phyloP scores from a whole-genome alignment of 2,888 invertebrate species.

The Allolobophora icterica region DNA sequence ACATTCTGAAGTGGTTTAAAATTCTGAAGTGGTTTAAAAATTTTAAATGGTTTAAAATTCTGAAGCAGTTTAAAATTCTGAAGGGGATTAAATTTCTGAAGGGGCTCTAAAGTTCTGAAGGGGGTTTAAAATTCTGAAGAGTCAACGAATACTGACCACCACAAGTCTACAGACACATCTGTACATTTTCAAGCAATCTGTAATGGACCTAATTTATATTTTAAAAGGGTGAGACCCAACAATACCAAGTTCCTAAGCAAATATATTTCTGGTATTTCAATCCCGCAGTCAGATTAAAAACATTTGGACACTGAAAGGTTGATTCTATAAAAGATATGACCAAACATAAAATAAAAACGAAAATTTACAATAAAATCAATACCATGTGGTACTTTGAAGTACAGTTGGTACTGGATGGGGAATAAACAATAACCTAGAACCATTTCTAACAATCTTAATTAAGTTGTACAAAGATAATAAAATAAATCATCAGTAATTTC shows the following conservation, averaged over 20 bases:
- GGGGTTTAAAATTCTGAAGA: neutral
- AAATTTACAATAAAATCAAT: neutral
- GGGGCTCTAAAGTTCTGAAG: neutral
- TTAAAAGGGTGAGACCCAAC: neutral
- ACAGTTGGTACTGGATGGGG: neutral
- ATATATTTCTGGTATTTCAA: neutral
- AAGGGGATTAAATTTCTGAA: too few species aligned
- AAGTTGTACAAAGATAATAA: neutral
- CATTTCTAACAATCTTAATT: neutral
- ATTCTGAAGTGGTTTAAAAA: neutral
- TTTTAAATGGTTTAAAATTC: neutral
- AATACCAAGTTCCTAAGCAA: neutral
- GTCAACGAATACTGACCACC: neutral
- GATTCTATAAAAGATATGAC: neutral
- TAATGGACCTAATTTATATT: neutral
- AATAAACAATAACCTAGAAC: neutral
- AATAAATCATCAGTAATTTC: neutral
- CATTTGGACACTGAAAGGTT: neutral
- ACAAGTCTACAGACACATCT: neutral
- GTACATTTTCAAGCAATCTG: neutral
- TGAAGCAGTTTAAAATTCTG: too few species aligned
- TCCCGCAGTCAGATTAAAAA: neutral
- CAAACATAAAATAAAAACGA: neutral
- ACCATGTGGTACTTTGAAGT: neutral
- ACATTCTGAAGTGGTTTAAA: too few species aligned